Evolutionary conservation across 2,797 vertebrate genomes (phyloP).

Genomic region (Crocidura indochinensis): DNA sequence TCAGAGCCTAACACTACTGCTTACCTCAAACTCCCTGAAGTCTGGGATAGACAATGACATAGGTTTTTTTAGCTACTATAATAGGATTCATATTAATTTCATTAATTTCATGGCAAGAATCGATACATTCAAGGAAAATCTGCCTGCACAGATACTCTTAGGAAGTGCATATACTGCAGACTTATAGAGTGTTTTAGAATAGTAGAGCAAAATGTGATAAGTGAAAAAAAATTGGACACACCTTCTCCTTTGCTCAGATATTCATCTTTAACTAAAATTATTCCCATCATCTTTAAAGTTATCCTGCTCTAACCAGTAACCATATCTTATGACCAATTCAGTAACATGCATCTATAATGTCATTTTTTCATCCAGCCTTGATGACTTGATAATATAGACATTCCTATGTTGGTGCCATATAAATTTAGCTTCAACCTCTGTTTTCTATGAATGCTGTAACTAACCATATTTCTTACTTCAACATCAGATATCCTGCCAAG

Average conservation of each 20-base stretch:
- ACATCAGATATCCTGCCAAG: not conserved
- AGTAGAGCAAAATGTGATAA: not conserved
- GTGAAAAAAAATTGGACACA: not conserved
- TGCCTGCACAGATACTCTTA: too few relatives aligned
- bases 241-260: not conserved
- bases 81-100: rapidly evolving
- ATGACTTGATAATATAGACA: slow-evolving; percentile 25
- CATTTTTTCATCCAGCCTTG: slow-evolving; percentile 4
- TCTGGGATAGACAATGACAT: too few relatives aligned
- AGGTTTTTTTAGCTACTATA: not conserved
- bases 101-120: too few relatives aligned
- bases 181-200: not conserved
- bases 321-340: not conserved
- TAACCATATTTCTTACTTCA: not conserved
- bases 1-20: too few relatives aligned
- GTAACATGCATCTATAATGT: not conserved
- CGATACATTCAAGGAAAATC: too few relatives aligned
- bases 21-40: too few relatives aligned
- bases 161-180: not conserved
- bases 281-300: not conserved
- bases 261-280: not conserved
- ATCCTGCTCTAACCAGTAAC: not conserved
- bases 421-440: not conserved
- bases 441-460: slow-evolving; percentile 5
- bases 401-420: not conserved